Base-by-base conservation (phyloP, 2,888 invertebrate species). In the Drosophila niveifrons region DNA sequence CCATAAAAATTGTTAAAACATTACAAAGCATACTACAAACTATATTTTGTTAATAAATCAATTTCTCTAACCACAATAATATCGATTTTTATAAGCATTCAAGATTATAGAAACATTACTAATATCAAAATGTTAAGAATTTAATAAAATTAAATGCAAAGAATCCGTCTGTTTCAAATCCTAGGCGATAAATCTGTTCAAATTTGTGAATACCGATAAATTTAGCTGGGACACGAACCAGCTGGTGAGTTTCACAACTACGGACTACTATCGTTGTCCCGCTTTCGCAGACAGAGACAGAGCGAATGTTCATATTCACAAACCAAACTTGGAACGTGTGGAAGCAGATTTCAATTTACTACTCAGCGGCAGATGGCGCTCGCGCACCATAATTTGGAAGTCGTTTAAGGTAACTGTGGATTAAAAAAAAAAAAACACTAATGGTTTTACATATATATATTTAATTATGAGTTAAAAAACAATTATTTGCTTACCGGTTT, bases 141-240 rank as follows among this genome's bases (percentile, higher is more conserved):
- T 23, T 6, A 23, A 23, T 23, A 4, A 23, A 23, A 23, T 23
- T 6, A 23, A 23, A 23, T 23, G 6, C 6, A 23, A 23, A 6
- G 23, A 23, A 6, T 3, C 4, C 23, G 0, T 23, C 1, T 23
- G 23, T 4, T 23, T 47, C 2, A 15, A 15, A 15, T 13, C 4
- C 3, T 41, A 7, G 13, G 13, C 52, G 29, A 43, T 41, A 41
- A 15, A 41, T 4, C 0, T 13, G 1, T 10, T 6, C 0, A 7
- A 13, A 28, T 10, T 36, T 1, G 10, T 23, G 10, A 2, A 39
- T 13, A 1, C 15, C 52, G 36, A 39, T n/a, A 11, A 28, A 11
- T 29, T 18, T 31, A 75, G 52, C 39, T 9, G n/a, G 0, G 63
- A 75, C 70, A 64, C 3, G 1, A 51, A 68, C 75, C 75, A 46